A percentile compares a stretch with the other conserved stretches of the same genome.
Evolutionary conservation across 2,113 vertebrate species (phyloP).

Genomic region (Leptobrachium ailaonicum): DNA sequence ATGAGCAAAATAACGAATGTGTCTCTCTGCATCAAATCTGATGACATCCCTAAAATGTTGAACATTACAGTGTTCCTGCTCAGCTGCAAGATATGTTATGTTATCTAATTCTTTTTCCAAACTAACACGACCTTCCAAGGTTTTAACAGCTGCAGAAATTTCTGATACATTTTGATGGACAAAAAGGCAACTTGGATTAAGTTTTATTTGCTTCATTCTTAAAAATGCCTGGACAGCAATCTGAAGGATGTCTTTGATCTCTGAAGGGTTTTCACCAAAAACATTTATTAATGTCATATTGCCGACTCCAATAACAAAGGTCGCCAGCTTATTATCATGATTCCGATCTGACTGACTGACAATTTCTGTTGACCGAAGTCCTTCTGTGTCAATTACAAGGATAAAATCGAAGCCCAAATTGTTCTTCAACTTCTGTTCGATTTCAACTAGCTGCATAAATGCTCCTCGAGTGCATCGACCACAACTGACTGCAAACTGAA

Average conservation of each 20-base stretch:
- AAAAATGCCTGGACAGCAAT: conserved; percentile 65
- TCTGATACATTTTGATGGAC: conserved; percentile 68
- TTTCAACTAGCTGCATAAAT: conserved; percentile 70
- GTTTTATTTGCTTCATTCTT: conserved; percentile 65
- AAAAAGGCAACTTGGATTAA: conserved; percentile 66
- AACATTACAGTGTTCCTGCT: conserved; percentile 54
- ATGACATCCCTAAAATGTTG: conserved; percentile 60
- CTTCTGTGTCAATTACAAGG: conserved; percentile 68
- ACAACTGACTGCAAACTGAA: conserved; percentile 71
- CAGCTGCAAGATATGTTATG: conserved; percentile 56
- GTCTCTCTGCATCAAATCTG: conserved; percentile 58
- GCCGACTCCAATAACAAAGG: conserved; percentile 67
- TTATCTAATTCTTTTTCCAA: conserved; percentile 63
- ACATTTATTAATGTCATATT: conserved; percentile 68
- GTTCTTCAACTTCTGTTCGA: conserved; percentile 42
- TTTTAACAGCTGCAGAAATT: conserved; percentile 62
- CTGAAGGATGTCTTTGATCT: conserved; percentile 68
- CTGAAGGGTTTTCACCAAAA: conserved; percentile 65
- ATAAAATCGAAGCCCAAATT: conserved; percentile 60
- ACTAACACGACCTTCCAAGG: conserved; percentile 54
- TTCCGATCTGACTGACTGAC: conserved; percentile 53
- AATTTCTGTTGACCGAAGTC: conserved; percentile 59
- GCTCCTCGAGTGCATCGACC: conserved; percentile 70
- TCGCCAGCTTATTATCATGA: conserved; percentile 67
- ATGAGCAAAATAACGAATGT: conserved; percentile 65